A percentile compares a stretch with the other conserved stretches of the same genome.
These are phyloP conservation scores for Dendrocincla fuliginosa DNA, from an alignment of 2,797 vertebrate genomes.

Conservation along the genomic window DNA sequence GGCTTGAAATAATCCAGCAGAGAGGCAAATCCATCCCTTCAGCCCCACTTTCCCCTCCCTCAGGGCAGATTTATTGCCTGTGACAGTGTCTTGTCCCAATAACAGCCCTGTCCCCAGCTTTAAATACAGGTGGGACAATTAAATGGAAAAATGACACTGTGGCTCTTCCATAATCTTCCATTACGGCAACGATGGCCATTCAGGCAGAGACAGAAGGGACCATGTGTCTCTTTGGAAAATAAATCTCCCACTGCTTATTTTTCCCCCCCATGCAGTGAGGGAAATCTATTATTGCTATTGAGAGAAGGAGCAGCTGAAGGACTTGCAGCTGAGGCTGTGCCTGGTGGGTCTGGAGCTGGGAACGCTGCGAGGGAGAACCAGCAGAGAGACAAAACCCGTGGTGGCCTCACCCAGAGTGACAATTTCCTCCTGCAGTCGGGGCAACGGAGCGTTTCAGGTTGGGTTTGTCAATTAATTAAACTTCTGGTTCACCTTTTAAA, in stretches of 20 bases:
- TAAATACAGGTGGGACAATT: conserved; percentile 29
- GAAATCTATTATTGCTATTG: conserved; percentile 39
- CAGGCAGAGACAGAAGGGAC: conserved; percentile 45
- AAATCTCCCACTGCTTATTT: neutral
- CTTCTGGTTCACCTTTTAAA: neutral
- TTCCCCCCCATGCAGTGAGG: neutral
- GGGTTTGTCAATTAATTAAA: conserved; percentile 26
- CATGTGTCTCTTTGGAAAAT: neutral
- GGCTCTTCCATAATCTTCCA: neutral
- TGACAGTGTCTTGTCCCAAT: neutral
- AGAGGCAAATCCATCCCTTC: neutral
- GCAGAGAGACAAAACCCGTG: neutral
- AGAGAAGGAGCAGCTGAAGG: conserved; percentile 57
- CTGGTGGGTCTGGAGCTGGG: neutral
- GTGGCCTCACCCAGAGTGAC: neutral
- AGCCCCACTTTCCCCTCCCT: neutral
- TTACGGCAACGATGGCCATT: neutral
- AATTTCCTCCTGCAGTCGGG: neutral
- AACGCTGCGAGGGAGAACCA: neutral
- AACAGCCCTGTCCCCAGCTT: neutral
- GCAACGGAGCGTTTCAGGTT: neutral
- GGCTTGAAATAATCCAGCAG: neutral
- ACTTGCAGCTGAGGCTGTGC: conserved; percentile 40
- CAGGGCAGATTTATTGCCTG: neutral
- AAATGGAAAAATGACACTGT: neutral